phyloP scores from a whole-genome alignment of 2,113 vertebrate genomes.

The Proteles cristata region DNA sequence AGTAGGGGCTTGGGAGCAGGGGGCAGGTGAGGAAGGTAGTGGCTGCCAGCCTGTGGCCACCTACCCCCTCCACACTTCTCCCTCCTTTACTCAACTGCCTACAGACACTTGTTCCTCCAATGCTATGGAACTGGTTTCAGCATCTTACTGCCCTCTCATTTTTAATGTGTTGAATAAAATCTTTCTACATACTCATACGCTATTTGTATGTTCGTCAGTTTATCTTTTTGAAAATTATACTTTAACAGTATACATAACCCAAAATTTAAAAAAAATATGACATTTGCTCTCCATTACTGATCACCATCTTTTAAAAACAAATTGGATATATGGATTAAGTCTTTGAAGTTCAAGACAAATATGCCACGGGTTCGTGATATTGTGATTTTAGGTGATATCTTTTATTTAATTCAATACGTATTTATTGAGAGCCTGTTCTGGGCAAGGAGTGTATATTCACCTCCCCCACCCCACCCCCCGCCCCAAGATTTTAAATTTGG shows the following conservation, averaged over 20 bases:
- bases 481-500: neutral
- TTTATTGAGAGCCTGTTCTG: neutral
- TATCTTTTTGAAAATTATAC: conserved; percentile 31
- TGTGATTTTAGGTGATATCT: neutral
- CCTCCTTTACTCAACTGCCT: neutral
- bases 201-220: neutral
- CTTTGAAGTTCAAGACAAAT: neutral
- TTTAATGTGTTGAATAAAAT: neutral
- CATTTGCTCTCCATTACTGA: neutral
- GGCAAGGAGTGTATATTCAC: neutral
- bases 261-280: conserved; percentile 10
- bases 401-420: neutral
- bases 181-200: neutral
- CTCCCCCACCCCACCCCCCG: too few species aligned
- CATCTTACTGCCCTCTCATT: neutral
- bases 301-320: neutral
- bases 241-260: neutral
- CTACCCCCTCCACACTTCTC: too few species aligned
- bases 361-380: neutral
- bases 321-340: neutral
- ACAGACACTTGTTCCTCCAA: neutral
- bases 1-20: neutral
- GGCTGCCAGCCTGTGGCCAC: neutral
- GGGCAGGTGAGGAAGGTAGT: neutral
- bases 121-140: neutral